Evolutionary conservation across 2,113 vertebrate genomes (phyloP).

Genomic region (Chauna torquata): DNA sequence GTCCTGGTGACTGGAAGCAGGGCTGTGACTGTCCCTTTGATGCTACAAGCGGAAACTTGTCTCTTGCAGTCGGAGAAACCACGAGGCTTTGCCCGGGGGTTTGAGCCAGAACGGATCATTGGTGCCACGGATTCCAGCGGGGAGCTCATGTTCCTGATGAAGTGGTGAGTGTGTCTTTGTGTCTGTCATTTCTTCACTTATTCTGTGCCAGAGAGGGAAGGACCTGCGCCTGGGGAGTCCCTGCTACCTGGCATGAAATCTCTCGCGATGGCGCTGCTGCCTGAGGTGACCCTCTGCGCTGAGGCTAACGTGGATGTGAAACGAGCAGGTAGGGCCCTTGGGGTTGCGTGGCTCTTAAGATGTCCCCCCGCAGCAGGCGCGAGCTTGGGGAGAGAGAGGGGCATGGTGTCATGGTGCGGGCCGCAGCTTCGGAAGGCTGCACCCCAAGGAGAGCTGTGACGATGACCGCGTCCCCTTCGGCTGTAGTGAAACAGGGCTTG

Average conservation of each 20-base stretch:
- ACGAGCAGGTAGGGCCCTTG: constrained; percentile 63
- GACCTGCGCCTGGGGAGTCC: constrained; percentile 59
- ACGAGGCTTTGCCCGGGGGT: constrained; percentile 91
- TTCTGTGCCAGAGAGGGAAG: constrained; percentile 71
- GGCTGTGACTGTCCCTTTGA: neutral
- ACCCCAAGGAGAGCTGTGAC: neutral
- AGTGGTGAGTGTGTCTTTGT: constrained; percentile 85
- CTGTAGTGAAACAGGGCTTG: neutral
- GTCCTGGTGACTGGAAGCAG: neutral
- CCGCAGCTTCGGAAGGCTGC: neutral
- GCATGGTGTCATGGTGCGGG: neutral
- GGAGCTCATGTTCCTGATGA: constrained; percentile 99
- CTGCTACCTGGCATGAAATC: constrained; percentile 65
- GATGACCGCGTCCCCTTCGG: neutral
- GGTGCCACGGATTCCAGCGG: constrained; percentile 98
- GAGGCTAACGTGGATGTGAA: constrained; percentile 60
- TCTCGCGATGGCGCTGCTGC: constrained; percentile 62
- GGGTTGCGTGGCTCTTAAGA: constrained; percentile 26
- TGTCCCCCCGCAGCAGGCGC: constrained; percentile 4
- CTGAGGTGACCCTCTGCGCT: constrained; percentile 60
- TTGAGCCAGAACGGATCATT: constrained; percentile 97
- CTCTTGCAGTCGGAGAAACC: constrained; percentile 90
- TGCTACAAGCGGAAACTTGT: neutral
- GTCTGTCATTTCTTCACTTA: constrained; percentile 13
- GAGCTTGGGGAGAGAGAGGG: neutral